Base-by-base conservation (phyloP, 2,888 invertebrate genomes). In the Melolontha melolontha region DNA sequence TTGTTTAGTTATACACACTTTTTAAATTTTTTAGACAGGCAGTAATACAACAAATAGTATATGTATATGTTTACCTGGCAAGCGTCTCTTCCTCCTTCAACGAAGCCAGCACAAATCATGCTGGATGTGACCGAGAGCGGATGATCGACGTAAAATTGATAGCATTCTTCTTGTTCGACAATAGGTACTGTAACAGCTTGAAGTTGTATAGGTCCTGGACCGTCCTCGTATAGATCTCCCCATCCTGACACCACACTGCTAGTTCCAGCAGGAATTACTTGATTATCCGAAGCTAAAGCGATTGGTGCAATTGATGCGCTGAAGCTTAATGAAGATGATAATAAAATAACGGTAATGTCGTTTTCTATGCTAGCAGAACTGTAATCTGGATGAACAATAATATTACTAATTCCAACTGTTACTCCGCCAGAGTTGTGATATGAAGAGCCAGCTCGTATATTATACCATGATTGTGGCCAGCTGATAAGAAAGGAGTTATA, bases 51-150 rank as follows among this genome's bases (percentile, higher is more conserved):
- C 22, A 22, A 2, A 2, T 22, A 22, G 4, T 2, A 75, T 91
- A 55, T n/a, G n/a, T 8, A n/a, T n/a, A 34, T 34, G 6, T 6
- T 5, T 63, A 63, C 63, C 83, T 89, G 88, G 74, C 91, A 91
- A 52, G 91, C 87, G 75, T 91, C 91, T 76, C 87, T 87, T 41
- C 88, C 88, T 0, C 90, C 90, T 54, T 78, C 74, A 70, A 84
- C 80, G 75, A 77, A 87, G 0, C 91, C 91, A 0, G 91, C 91
- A 75, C 91, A 91, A 1, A 91, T 74, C 34, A 88, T 88, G 0
- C 87, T 82, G 47, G 11, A 42, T 7, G 16, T 14, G 14, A 50
- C 14, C 11, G 14, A 11, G 0, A 22, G 6, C 6, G 2, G 5
- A 1, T 12, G 7, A 8, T 1, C 11, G 0, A 1, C 29, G 4